Evolutionary conservation across 1,140 invertebrate genomes (phyloP), one percentile per base, ranked within the genome.

Genomic region (Wiebesia pumilae): DNA sequence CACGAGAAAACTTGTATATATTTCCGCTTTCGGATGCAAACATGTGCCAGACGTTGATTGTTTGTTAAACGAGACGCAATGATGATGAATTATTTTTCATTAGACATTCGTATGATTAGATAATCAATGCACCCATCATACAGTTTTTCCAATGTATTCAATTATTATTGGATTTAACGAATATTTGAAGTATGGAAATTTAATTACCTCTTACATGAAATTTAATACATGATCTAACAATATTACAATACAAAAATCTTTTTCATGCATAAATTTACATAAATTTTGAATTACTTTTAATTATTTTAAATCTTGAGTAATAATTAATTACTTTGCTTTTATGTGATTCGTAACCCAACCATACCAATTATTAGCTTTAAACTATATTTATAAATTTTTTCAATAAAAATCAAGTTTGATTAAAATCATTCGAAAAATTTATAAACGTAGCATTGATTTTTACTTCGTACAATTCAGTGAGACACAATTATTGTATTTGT

Each of bases 1-100:
- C 54, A 77, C 51, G 51, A 81, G 47, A 88, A 89, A 89, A 89
- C 88, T 90, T 92, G 91, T 91, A 92, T 62, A 92, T 92, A 92
- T 89, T 88, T 86, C 83, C 89, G 62, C 79, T 85, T 88, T 87
- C 82, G 67, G 71, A 88, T 79, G 75, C 78, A 90, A 87, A 87
- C 35, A 88, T 86, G 89, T 90, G 89, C 90, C 89, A 90, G 87
- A 88, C 87, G 90, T 89, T 87, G 65, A 87, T 89, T 86, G 84
- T 87, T 87, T 88, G 73, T 88, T 82, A 58, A 83, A 83, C 62
- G 71, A 87, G 75, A 83, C 81, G 81, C 85, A 82, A 78, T 62
- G 85, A 83, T 33, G 81, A 83, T 33, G 47, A 77, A 65, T 82
- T 69, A 30, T 54, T 69, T 67, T 81, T 71, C 38, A 65, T 38